Conservation (phyloP, 2,888 invertebrate genomes). For the Auanema sp. region DNA sequence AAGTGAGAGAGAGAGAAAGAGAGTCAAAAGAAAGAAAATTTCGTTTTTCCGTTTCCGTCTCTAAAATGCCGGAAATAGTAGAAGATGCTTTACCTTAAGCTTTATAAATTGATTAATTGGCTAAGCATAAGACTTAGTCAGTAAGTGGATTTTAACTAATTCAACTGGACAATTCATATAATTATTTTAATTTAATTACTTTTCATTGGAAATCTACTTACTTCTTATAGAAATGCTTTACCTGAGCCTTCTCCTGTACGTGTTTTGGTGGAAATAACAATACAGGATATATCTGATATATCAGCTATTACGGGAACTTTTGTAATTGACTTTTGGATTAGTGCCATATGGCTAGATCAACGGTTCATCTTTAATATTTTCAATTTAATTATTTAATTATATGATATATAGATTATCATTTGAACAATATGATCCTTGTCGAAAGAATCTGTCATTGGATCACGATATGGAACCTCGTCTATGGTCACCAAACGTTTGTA, state of each 20-base stretch:
- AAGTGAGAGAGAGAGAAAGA: conserved; percentile 3
- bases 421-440: conserved; percentile 56
- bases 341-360: conserved; percentile 60
- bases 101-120: not conserved
- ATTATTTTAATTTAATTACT: not conserved
- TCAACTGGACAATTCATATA: not conserved
- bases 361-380: conserved; percentile 22
- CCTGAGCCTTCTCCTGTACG: conserved; percentile 59
- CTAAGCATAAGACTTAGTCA: not conserved
- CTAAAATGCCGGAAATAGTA: not conserved
- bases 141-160: not conserved
- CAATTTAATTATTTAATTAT: conserved; percentile 1
- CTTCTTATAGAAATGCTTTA: conserved; percentile 50
- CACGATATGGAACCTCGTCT: conserved; percentile 62
- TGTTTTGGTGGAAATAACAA: conserved; percentile 60
- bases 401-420: conserved; percentile 39
- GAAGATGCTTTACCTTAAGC: not conserved
- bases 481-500: conserved; percentile 63
- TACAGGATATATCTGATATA: conserved; percentile 62
- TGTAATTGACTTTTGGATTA: conserved; percentile 60
- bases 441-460: conserved; percentile 58
- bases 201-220: not conserved
- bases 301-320: conserved; percentile 60
- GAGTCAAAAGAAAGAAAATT: not conserved
- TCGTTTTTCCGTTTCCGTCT: not conserved